phyloP scores from a whole-genome alignment of 2,888 invertebrate species.

The Pelosia muscerda region DNA sequence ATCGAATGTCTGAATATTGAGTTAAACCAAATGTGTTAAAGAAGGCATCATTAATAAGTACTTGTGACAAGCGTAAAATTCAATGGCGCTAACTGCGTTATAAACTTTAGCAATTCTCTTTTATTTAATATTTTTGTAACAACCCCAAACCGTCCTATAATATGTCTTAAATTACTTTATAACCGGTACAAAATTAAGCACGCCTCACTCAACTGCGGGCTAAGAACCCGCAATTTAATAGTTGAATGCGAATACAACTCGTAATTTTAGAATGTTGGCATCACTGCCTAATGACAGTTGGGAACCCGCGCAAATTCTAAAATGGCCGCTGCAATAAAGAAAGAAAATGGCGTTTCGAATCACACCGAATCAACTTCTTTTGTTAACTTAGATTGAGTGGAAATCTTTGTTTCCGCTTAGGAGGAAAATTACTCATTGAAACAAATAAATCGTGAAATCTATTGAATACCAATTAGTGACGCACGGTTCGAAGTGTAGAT shows the following conservation, averaged over 20 bases:
- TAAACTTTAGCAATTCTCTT: constrained; percentile 18
- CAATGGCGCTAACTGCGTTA: constrained; percentile 14
- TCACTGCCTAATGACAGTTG: constrained; percentile 83
- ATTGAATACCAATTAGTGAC: constrained; percentile 30
- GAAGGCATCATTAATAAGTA: neutral
- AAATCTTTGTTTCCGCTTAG: constrained; percentile 53
- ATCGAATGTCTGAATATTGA: neutral
- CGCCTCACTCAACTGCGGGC: constrained; percentile 62
- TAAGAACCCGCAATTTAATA: constrained; percentile 80
- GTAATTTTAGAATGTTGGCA: constrained; percentile 83
- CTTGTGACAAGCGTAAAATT: constrained; percentile 6
- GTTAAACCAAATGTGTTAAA: neutral
- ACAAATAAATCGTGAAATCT: constrained; percentile 42
- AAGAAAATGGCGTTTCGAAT: constrained; percentile 81
- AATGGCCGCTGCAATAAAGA: constrained; percentile 76
- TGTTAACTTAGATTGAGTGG: constrained; percentile 62
- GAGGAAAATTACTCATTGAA: constrained; percentile 47
- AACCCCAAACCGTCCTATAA: constrained; percentile 53
- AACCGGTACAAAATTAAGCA: constrained; percentile 72
- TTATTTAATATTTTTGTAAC: constrained; percentile 40
- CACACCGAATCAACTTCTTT: constrained; percentile 73
- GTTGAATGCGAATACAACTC: constrained; percentile 77
- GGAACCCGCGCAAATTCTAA: constrained; percentile 76
- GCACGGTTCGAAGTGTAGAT: constrained; percentile 29
- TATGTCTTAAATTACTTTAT: constrained; percentile 70